These are phyloP conservation scores for Boloria selene DNA, from an alignment of 2,888 invertebrate genomes.

Conservation along the genomic window DNA sequence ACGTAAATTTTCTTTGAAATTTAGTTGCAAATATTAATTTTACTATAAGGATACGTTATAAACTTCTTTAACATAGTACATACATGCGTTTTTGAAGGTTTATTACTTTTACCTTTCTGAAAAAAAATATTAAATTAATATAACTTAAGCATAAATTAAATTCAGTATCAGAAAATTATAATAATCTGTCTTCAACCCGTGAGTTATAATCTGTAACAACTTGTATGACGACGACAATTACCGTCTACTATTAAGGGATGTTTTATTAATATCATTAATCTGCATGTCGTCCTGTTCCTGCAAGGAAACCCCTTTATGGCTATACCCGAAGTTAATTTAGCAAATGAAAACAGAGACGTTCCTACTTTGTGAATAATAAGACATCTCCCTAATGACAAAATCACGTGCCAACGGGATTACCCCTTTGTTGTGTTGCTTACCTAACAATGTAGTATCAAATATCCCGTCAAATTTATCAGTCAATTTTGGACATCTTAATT, in stretches of 20 bases:
- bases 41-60: too few relatives aligned
- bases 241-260: constrained; percentile 42
- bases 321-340: constrained; percentile 65
- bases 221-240: constrained; percentile 28
- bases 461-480: constrained; percentile 29
- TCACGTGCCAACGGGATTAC: constrained; percentile 54
- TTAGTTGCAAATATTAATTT: too few relatives aligned
- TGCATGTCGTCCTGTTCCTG: constrained; percentile 55
- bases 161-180: not conserved
- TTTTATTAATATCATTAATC: constrained; percentile 68
- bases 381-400: constrained; percentile 68
- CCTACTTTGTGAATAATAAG: constrained; percentile 66
- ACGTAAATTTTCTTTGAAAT: too few relatives aligned
- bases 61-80: too few relatives aligned
- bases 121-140: too few relatives aligned
- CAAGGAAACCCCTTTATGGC: constrained; percentile 56
- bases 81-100: too few relatives aligned
- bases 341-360: constrained; percentile 68
- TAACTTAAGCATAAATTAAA: not conserved
- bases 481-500: constrained; percentile 27
- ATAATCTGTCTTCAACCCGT: constrained; percentile 13
- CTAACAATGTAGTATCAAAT: constrained; percentile 40
- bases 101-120: too few relatives aligned
- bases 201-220: constrained; percentile 26
- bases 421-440: constrained; percentile 43